Evolutionary conservation across 2,797 vertebrate genomes (phyloP), one percentile per base, ranked within the genome.

Genomic region (Acrocephalus scirpaceus): DNA sequence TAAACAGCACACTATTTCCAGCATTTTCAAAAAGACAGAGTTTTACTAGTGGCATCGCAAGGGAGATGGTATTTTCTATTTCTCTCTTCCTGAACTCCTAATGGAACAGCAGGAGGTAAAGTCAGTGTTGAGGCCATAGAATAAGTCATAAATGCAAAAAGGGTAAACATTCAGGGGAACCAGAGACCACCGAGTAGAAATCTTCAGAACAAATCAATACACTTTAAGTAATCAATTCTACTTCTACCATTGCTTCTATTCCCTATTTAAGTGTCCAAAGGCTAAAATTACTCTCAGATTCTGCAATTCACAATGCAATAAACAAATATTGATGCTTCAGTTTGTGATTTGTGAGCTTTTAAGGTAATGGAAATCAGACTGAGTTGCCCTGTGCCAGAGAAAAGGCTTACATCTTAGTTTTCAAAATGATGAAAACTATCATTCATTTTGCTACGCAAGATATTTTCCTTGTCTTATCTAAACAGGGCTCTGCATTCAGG

Each of bases 181-280:
- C 58, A 72, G n/a, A 85, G 45, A 83, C 38, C 65, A 80, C 56
- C 69, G 58, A 76, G 50, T 1, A 15, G 48, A 47, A 79, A 25
- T 19, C 75, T 96, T 58, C 1, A 10, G 72, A 88, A 93, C 36
- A 85, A 94, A 92, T 88, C 88, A 51, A 93, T 87, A 48, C 21
- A 36, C 61, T 91, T 87, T 21, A 79, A 77, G 58, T 19, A 74
- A n/a, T 82, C 89, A 93, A 61, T 95, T 76, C 23, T 62, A 17
- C 72, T 93, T 70, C 15, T 71, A 48, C 86, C 80, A 82, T 58
- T 34, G 53, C 40, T 92, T 57, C 66, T 84, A 26, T 66, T 91
- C 45, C 34, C 42, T 81, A 44, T 42, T 64, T 71, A 89, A 82
- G 48, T 6, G 17, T 53, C 69, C 83, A 48, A 38, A 88, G 16